These are phyloP conservation scores for Sthenelais limicola DNA, from an alignment of 2,888 invertebrate species.

Conservation along the genomic window DNA sequence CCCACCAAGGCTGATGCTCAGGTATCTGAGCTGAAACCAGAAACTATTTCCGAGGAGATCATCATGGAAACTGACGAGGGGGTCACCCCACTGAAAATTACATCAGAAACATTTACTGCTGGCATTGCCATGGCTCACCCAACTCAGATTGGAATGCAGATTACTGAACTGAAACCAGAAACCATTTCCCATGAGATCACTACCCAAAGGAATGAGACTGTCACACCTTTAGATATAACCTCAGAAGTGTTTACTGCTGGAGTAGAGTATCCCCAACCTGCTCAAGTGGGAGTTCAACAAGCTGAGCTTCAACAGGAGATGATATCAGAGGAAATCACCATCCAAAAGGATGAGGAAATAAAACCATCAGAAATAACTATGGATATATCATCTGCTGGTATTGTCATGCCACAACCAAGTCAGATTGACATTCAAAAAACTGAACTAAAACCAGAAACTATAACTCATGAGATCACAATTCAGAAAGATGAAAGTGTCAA, in stretches of 20 bases:
- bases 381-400: constrained; percentile 41
- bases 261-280: constrained; percentile 6
- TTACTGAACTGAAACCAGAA: constrained; percentile 34
- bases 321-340: constrained; percentile 29
- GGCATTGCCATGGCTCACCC: constrained; percentile 2
- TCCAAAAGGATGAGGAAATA: constrained; percentile 29
- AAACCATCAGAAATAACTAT: constrained; percentile 41
- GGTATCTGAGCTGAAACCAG: constrained; percentile 8
- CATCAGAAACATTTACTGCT: constrained; percentile 16
- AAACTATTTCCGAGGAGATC: constrained; percentile 25
- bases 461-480: constrained; percentile 18
- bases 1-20: constrained; percentile 6
- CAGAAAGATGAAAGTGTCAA: constrained; percentile 26
- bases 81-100: constrained; percentile 8
- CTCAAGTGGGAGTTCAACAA: constrained; percentile 21
- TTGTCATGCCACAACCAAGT: constrained; percentile 18
- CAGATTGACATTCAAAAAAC: constrained; percentile 3
- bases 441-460: constrained; percentile 35
- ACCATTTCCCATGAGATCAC: constrained; percentile 41
- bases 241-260: constrained; percentile 43
- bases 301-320: constrained; percentile 38
- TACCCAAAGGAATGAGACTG: constrained; percentile 32
- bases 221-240: constrained; percentile 36
- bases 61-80: constrained; percentile 11
- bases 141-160: constrained; percentile 28